Evolutionary conservation across 2,113 vertebrate genomes (phyloP), one percentile per base, ranked within the genome.

Genomic region (Nycticebus coucang): DNA sequence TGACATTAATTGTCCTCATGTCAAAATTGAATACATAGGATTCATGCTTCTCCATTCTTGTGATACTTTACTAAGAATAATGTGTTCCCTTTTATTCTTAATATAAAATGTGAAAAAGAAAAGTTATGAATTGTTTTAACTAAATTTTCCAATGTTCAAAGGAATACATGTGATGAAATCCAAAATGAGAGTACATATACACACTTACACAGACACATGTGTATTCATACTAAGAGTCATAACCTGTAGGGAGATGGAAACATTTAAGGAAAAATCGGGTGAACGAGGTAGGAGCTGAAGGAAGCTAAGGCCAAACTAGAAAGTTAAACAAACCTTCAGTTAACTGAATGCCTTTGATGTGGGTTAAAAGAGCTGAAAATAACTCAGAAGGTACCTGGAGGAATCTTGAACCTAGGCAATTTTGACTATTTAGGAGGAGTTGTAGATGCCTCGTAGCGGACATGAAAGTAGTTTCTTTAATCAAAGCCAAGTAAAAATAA

Each of bases 131-230:
- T 81, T 12, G n/a, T 83, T 12, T 53, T 71, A 87, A 57, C 64
- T n/a, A 82, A 0, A 59, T 71, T 90, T 96, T 7, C 53, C 57
- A 95, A n/a, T 64, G 85, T 82, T 90, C 89, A 82, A 80, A 86
- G n/a, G 81, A 62, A 78, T 10, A 22, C 9, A 53, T 75, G 5
- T 30, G 85, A 50, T 92, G 35, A 86, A 96, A 91, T 30, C 21
- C 35, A 82, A 2, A 19, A 78, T 13, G 60, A 11, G 60, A 11
- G 1, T 33, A 50, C 12, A 64, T 28, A 75, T 4, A 37, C 17
- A 55, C 8, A 35, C 12, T 55, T 1, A 75, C 37, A 55, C 5
- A 87, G 8, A 60, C 24, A n/a, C 60, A 59, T 33, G 28, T 7
- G 57, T 68, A 78, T 26, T 37, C 41, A 82, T 4, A 81, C 9